Evolutionary conservation across 2,888 invertebrate species (phyloP).

Genomic region (Ectropis crepuscularia): DNA sequence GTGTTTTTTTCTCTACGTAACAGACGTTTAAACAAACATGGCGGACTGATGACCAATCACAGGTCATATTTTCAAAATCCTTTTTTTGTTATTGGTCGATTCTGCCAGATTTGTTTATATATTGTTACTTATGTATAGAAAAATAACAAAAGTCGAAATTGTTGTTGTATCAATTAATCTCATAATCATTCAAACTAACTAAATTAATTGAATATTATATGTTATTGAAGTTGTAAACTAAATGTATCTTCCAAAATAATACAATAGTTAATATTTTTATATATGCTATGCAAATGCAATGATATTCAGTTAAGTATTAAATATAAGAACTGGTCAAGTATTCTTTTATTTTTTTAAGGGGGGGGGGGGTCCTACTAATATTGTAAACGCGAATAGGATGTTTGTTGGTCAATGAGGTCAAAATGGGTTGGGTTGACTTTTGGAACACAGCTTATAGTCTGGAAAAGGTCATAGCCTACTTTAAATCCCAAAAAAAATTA

Average conservation of each 20-base stretch:
- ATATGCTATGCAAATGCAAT: conserved; percentile 61
- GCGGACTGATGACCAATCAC: no score
- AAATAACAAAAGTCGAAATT: neutral
- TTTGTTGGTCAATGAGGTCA: no score
- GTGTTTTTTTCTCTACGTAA: no score
- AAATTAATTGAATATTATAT: conserved; percentile 15
- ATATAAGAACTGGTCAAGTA: conserved; percentile 33
- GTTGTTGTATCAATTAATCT: conserved; percentile 16
- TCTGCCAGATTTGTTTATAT: no score
- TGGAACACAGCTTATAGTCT: no score
- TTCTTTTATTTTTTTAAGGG: neutral
- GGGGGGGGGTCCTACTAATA: neutral
- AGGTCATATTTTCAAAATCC: no score
- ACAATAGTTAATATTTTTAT: conserved; percentile 65
- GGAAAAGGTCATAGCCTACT: no score
- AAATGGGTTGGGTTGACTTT: no score
- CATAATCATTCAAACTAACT: conserved; percentile 14
- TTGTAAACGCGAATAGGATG: neutral
- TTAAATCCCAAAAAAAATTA: no score
- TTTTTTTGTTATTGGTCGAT: no score
- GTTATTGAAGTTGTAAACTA: conserved; percentile 11
- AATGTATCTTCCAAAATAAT: conserved; percentile 25
- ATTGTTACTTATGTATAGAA: neutral
- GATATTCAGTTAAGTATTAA: conserved; percentile 66
- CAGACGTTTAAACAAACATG: no score